Base-by-base conservation (phyloP, 2,888 invertebrate species). In the Ischnus inquisitorius region DNA sequence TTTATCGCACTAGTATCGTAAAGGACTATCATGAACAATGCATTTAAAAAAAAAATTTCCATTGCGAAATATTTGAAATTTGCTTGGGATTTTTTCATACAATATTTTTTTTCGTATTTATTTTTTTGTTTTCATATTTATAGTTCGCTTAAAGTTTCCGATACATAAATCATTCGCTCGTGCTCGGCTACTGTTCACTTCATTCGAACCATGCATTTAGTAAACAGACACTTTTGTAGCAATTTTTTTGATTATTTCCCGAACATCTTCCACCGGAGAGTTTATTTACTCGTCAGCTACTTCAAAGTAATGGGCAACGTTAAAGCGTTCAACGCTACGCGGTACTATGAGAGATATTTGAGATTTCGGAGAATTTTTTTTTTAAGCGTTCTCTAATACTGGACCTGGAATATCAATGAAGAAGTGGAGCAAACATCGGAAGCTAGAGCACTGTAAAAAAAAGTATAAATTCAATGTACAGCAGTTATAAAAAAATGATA, bases 201-300 rank as follows among this genome's bases (percentile, higher is more conserved):
- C 10, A 5, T 68, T 48, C 25, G 3, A 3, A 16, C 14, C 25
- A 48, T 2, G 46, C 48, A 16, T 0, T 1, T 28, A 48, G 16
- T 51, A 48, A 68, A 22, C 8, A 51, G 62, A 79, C 48, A 51
- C 19, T 74, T 39, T 77, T 78, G 72, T 60, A 64, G 72, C 72
- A 79, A 80, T 16, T 75, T 16, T 75, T 46, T 16, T 19, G 68
- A 62, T 25, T 34, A 74, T 75, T 51, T 28, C 41, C 22, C 34
- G 8, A 54, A 72, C 14, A 5, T 64, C 39, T 75, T 75, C 75
- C 10, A 81, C 79, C 68, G 75, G 51, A 69, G 10, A 57, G 90
- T 92, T 92, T 91, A 90, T 91, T 91, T 90, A 89, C 87, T 85
- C 83, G 87, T 84, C 79, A 83, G 82, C 83, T 79, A 72, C 86